Evolutionary conservation across 2,113 vertebrate genomes (phyloP), one percentile per base, ranked within the genome.

Genomic region (Cyphomyrus discorhynchus): DNA sequence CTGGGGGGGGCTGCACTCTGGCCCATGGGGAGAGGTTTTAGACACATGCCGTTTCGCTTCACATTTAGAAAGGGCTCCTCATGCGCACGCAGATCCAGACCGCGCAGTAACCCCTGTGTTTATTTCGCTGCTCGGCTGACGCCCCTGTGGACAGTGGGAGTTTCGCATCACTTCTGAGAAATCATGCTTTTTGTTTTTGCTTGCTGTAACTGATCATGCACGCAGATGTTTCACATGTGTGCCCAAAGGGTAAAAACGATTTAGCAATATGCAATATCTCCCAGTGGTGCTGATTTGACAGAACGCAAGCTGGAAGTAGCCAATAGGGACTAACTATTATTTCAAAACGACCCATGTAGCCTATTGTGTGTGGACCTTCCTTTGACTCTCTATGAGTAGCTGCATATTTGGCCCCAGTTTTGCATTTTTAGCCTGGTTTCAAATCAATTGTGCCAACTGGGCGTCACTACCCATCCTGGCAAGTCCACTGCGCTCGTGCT

Each of bases 181-280:
- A 6, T 42, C 17, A 17, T 80, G 74, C 17, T 19, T 80, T 77
- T 77, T 39, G 15, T 77, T 77, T 77, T 66, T 11, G 3, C 9
- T 66, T 70, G 62, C 62, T 77, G 74, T 80, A 39, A 39, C 74
- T 39, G 74, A 35, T 80, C 35, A 19, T 80, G 31, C 35, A 80
- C 74, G 35, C 74, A 80, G 74, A 80, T 80, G 74, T 80, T 42
- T 80, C 31, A 80, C 74, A 80, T 80, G 74, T 80, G 74, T 42
- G 5, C 31, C 74, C 35, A 80, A 80, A 42, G 74, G 35, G 35
- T 10, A 80, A 70, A 42, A 80, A 42, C 2, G 15, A 80, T 80
- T 80, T 42, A 15, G 74, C 31, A 80, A 80, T 80, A 42, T 80
- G 74, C 31, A 19, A 39, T 42, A 19, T 17, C 15, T 17, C 74